phyloP scores from a whole-genome alignment of 2,888 invertebrate genomes.

The Cotesia congregata region DNA sequence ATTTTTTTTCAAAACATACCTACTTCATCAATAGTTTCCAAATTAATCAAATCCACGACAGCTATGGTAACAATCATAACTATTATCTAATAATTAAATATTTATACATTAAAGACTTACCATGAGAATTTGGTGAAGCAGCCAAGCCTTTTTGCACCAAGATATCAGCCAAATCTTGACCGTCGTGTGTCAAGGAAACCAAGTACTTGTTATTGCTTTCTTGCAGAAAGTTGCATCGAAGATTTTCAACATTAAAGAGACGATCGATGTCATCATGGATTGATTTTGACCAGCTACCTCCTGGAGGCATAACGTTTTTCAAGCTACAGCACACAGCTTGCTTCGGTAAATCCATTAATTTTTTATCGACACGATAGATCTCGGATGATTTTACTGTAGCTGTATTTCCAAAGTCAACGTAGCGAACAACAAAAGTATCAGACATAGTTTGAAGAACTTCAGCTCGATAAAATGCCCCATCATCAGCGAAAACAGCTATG shows the following conservation, averaged over 20 bases:
- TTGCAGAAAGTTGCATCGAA: slow-evolving; percentile 75
- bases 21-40: slow-evolving; percentile 39
- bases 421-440: slow-evolving; percentile 78
- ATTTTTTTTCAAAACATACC: slow-evolving; percentile 32
- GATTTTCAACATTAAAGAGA: slow-evolving; percentile 76
- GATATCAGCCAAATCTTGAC: slow-evolving; percentile 71
- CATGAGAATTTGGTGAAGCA: slow-evolving; percentile 44
- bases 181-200: slow-evolving; percentile 72
- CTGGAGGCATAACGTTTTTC: slow-evolving; percentile 74
- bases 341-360: slow-evolving; percentile 77
- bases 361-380: slow-evolving; percentile 79
- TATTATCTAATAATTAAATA: slow-evolving; percentile 23
- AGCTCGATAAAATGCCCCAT: slow-evolving; percentile 81
- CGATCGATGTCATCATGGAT: slow-evolving; percentile 71
- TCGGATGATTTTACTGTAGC: slow-evolving; percentile 76
- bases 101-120: slow-evolving; percentile 23
- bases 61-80: slow-evolving; percentile 25
- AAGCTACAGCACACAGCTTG: slow-evolving; percentile 81
- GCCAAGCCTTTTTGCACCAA: slow-evolving; percentile 73
- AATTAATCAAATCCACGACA: slow-evolving; percentile 22
- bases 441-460: slow-evolving; percentile 74
- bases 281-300: slow-evolving; percentile 74
- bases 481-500: slow-evolving; percentile 80
- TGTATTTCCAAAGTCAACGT: slow-evolving; percentile 84
- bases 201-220: slow-evolving; percentile 71